Base-by-base conservation (phyloP, 2,113 vertebrate species). In the Speoplatyrhinus poulsoni region DNA sequence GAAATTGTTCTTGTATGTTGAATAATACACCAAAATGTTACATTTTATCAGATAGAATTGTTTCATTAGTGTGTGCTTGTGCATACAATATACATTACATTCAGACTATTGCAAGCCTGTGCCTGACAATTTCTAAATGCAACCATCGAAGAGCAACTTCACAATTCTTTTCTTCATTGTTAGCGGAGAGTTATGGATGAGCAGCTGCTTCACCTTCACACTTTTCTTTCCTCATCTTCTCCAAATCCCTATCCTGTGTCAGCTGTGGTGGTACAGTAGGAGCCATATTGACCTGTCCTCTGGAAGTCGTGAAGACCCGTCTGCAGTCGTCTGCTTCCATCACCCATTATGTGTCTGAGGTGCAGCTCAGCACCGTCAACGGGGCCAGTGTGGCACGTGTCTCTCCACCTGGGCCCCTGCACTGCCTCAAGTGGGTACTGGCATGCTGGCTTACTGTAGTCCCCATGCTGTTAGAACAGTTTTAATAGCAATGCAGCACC, bases 201-300 rank as follows among this genome's bases (percentile, higher is more conserved):
- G 46, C 17, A 16, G 69, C 62, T 62, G 12, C 11, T 65, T 26
- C 26, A 26, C 26, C 2, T 26, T 26, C 26, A 26, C 0, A 33
- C 26, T 36, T 6, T 41, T 2, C 13, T 49, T 6, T 48, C 46
- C 17, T 10, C n/a, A 12, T 55, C 54, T 41, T 46, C 41, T 66
- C 4, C 12, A 0, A 57, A 4, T 26, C 15, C 65, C 11, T 62
- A 19, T 16, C 60, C 69, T 54, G 65, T 79, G 76, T 16, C 84
- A 99, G 98, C 85, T 99, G 96, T 90, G 97, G 97, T 74, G 98
- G 98, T 80, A 99, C 97, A 15, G 96, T 99, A 53, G 98, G 96
- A 90, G 98, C 98, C 82, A 96, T 99, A 88, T 82, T 99, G 88
- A 99, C 98, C 62, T 99, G 98, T 91, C 98, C 98, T 0, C 92